Evolutionary conservation across 2,113 vertebrate species (phyloP).

Genomic region (Phyllostomus hastatus): DNA sequence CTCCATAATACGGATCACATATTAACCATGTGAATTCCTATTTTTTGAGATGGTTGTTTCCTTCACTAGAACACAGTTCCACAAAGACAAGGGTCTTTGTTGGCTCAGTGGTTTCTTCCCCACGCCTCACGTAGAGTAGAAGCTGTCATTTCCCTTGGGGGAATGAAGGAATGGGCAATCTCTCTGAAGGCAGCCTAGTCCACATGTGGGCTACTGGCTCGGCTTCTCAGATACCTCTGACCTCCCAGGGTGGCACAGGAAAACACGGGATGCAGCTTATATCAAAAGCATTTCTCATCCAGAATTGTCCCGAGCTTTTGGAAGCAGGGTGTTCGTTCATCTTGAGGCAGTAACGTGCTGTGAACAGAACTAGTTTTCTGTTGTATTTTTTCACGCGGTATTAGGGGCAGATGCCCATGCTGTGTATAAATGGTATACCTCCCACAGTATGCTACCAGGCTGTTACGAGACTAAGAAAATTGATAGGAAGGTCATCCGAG

Average conservation of each 20-base stretch:
- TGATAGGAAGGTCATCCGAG: background rate
- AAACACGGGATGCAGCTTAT: background rate
- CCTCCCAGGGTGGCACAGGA: background rate
- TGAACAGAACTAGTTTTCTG: background rate
- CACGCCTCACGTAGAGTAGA: background rate
- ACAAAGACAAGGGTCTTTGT: background rate
- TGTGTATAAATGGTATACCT: background rate
- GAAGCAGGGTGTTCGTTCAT: background rate
- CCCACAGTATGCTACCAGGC: background rate
- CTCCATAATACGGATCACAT: background rate
- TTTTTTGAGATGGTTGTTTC: background rate
- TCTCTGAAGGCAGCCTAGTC: accelerated
- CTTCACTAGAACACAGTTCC: background rate
- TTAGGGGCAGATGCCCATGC: background rate
- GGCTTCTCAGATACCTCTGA: background rate
- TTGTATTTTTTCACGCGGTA: background rate
- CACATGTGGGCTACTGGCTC: background rate
- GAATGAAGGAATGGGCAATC: no score
- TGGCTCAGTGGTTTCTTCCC: background rate
- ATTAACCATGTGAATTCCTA: background rate
- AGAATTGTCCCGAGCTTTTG: background rate
- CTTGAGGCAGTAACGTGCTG: background rate
- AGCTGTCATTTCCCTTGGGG: background rate
- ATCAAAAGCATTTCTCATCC: background rate
- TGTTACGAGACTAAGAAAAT: background rate